These are phyloP conservation scores for Esox masquinongy DNA, from an alignment of 2,797 vertebrate species.

Conservation along the genomic window DNA sequence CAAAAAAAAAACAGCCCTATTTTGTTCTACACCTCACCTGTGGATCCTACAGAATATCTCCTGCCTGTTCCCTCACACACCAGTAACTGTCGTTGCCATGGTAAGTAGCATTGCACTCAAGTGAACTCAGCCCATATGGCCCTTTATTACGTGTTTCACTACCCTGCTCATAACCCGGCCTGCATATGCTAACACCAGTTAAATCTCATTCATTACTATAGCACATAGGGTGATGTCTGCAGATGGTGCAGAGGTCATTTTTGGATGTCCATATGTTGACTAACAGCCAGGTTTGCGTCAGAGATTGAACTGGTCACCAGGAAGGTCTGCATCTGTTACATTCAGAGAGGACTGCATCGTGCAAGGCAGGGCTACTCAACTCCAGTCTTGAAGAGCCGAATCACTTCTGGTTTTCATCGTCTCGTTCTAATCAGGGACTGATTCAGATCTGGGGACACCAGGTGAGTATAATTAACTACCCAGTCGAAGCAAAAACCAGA, in stretches of 20 bases:
- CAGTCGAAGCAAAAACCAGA: no score
- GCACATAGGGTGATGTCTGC: constrained; percentile 2
- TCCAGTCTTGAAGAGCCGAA: no score
- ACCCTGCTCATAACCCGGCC: not conserved
- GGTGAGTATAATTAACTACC: no score
- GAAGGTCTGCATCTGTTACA: not conserved
- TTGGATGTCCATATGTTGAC: not conserved
- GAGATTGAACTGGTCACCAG: not conserved
- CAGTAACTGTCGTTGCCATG: constrained; percentile 35
- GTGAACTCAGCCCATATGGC: constrained; percentile 34
- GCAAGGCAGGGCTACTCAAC: not conserved
- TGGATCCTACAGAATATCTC: constrained; percentile 49
- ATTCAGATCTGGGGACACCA: no score
- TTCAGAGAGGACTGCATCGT: not conserved
- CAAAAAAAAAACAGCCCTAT: constrained; percentile 28
- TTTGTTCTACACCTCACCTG: constrained; percentile 62
- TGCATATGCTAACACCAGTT: not conserved
- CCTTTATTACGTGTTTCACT: not conserved
- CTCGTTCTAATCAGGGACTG: no score
- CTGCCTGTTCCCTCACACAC: constrained; percentile 55
- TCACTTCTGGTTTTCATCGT: no score
- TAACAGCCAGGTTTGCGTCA: not conserved
- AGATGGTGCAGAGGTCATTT: not conserved
- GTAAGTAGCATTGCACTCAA: constrained; percentile 8
- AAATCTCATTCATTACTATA: not conserved